Evolutionary conservation across 1,140 invertebrate species (phyloP).

Genomic region (Oncopeltus fasciatus): DNA sequence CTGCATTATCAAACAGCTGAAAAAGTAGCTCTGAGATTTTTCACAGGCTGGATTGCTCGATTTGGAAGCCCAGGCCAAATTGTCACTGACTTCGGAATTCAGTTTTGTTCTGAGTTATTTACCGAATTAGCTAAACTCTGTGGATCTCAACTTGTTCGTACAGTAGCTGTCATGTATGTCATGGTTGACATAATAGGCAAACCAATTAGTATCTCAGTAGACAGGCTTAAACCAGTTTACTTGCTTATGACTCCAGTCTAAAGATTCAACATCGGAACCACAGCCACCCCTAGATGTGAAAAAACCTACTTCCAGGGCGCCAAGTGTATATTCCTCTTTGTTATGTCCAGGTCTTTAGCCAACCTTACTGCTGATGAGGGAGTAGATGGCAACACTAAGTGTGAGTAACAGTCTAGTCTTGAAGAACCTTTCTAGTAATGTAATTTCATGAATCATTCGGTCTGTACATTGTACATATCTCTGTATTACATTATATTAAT

Average conservation of each 20-base stretch:
- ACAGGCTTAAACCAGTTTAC: background rate
- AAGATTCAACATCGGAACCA: background rate
- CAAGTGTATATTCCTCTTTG: background rate
- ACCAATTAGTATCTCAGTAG: background rate
- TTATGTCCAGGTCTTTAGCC: background rate
- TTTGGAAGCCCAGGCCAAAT: constrained; percentile 29
- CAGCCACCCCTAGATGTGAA: background rate
- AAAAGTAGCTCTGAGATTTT: constrained; percentile 25
- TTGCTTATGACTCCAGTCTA: background rate
- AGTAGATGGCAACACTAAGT: background rate
- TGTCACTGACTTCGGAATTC: constrained; percentile 29
- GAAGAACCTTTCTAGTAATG: too few species aligned
- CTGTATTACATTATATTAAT: too few species aligned
- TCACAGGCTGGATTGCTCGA: constrained; percentile 26
- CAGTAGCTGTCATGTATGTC: too few species aligned
- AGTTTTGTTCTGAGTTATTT: constrained; percentile 29
- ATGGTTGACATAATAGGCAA: too few species aligned
- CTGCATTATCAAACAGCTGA: constrained; percentile 25
- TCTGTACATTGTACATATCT: too few species aligned
- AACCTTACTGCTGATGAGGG: background rate
- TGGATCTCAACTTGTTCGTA: constrained; percentile 21
- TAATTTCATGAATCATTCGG: too few species aligned
- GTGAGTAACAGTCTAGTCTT: too few species aligned
- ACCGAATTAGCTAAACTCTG: constrained; percentile 16
- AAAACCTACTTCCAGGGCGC: background rate